A percentile compares a stretch with the other conserved stretches of the same genome.
Evolutionary conservation across 2,797 vertebrate species (phyloP).

Genomic region (Nannoperca obscura): DNA sequence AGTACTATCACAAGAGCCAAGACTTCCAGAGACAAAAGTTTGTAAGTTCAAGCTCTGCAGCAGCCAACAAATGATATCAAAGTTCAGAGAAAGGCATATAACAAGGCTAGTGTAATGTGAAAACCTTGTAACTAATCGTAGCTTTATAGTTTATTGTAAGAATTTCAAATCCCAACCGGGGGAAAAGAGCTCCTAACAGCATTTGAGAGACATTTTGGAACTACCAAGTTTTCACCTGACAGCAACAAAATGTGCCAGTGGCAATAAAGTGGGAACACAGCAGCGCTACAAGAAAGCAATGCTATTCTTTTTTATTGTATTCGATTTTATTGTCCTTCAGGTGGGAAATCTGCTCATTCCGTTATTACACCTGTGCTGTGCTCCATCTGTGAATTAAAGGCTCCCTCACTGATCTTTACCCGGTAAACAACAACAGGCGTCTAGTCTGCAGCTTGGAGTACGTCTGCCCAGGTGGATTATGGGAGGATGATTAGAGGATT

Average conservation of each 20-base stretch:
- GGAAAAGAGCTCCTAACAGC: not conserved
- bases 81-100: not conserved
- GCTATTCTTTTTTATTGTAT: constrained; percentile 5
- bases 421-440: constrained; percentile 71
- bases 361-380: constrained; percentile 39
- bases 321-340: constrained; percentile 40
- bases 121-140: not conserved
- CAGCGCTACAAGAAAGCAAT: constrained; percentile 3
- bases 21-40: constrained; percentile 22
- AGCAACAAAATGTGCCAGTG: not conserved
- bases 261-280: constrained; percentile 30
- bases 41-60: constrained; percentile 18
- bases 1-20: constrained; percentile 24
- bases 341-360: constrained; percentile 41
- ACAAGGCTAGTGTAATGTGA: not conserved
- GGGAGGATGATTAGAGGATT: constrained; percentile 75
- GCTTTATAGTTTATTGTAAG: constrained; percentile 18
- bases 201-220: not conserved
- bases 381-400: constrained; percentile 29
- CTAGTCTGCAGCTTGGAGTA: constrained; percentile 61
- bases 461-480: constrained; percentile 73
- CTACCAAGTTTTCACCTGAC: not conserved
- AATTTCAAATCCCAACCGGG: constrained; percentile 12
- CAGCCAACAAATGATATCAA: not conserved
- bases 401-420: constrained; percentile 60